Evolutionary conservation across 2,797 vertebrate genomes (phyloP).

Genomic region (Avahi laniger): DNA sequence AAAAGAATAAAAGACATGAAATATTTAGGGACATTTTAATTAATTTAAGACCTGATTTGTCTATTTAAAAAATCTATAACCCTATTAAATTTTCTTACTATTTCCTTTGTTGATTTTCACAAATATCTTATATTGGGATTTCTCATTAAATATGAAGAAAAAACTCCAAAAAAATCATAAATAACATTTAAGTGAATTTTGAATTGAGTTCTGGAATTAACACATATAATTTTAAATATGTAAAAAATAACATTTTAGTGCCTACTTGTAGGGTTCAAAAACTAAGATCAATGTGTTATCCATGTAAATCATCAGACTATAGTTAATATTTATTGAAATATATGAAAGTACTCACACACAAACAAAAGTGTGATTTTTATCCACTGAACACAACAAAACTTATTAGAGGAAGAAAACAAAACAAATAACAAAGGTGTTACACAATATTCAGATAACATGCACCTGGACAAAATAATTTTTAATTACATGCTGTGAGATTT

Average conservation of each 20-base stretch:
- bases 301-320: not conserved
- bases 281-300: not conserved
- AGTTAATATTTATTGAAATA: not conserved
- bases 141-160: slow-evolving; percentile 23
- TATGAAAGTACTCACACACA: not conserved
- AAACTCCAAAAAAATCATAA: not conserved
- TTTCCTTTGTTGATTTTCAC: not conserved
- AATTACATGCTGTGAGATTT: slow-evolving; percentile 45
- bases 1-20: slow-evolving; percentile 2
- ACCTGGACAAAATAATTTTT: slow-evolving; percentile 37
- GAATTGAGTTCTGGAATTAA: not conserved
- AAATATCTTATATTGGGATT: not conserved
- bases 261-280: not conserved
- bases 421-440: not conserved
- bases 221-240: not conserved
- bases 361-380: not conserved
- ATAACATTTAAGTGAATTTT: not conserved
- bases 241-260: not conserved
- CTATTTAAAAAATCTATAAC: slow-evolving; percentile 12
- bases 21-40: slow-evolving; percentile 39
- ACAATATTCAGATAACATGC: not conserved
- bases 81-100: slow-evolving; percentile 29
- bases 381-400: not conserved
- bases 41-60: slow-evolving; percentile 22
- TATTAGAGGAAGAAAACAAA: not conserved